phyloP scores from a whole-genome alignment of 1,140 invertebrate genomes.

The Gryllus bimaculatus region DNA sequence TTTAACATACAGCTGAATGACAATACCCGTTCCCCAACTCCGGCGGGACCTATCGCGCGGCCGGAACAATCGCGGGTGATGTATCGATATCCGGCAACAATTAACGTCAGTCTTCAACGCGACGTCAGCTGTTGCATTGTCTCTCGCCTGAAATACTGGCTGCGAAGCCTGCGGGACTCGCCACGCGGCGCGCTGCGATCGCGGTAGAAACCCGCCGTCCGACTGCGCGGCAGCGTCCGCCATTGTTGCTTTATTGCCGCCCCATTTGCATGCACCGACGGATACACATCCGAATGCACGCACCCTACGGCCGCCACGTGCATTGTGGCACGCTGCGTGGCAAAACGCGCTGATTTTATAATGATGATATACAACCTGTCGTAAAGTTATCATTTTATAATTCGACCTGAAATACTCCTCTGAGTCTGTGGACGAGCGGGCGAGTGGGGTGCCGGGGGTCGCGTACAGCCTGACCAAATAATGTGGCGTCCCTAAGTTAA shows the following conservation, averaged over 20 bases:
- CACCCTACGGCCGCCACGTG: too few relatives aligned
- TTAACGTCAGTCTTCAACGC: neutral
- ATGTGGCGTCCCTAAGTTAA: too few relatives aligned
- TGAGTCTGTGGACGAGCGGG: neutral
- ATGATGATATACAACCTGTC: neutral
- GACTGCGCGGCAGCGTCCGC: neutral
- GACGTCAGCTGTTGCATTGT: neutral
- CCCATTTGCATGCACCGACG: neutral
- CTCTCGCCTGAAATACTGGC: neutral
- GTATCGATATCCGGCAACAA: neutral
- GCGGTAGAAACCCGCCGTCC: too few relatives aligned
- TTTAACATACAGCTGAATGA: neutral
- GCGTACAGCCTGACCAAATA: too few relatives aligned
- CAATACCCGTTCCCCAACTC: neutral
- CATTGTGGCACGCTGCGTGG: neutral
- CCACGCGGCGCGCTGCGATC: neutral
- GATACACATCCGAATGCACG: neutral
- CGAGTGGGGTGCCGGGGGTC: too few relatives aligned
- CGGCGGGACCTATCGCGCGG: too few relatives aligned
- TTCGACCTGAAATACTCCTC: neutral
- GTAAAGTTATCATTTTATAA: conserved; percentile 6
- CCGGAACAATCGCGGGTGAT: neutral
- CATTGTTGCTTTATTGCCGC: neutral
- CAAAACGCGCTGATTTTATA: neutral
- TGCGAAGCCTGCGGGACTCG: neutral